These are phyloP conservation scores for Periophthalmus magnuspinnatus DNA, from an alignment of 2,797 vertebrate species.

Conservation along the genomic window DNA sequence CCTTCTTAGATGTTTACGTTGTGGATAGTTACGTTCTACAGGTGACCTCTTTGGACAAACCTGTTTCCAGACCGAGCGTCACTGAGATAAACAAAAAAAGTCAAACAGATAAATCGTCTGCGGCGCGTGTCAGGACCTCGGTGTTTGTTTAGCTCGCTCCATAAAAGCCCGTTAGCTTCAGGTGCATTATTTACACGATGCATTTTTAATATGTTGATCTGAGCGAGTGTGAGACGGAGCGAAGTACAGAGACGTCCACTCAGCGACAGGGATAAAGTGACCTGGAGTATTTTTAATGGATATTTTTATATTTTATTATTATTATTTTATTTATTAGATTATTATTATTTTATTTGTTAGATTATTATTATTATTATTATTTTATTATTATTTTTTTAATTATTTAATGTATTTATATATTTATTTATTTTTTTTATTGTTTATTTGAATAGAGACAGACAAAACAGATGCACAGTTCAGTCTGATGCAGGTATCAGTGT, in stretches of 20 bases:
- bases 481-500: too few species aligned
- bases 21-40: neutral
- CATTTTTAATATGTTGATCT: conserved; percentile 6
- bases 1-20: neutral
- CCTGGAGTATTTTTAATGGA: neutral
- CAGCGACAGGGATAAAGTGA: neutral
- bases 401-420: too few species aligned
- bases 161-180: conserved; percentile 8
- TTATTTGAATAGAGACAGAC: too few species aligned
- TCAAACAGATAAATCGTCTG: neutral
- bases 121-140: neutral
- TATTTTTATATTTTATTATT: too few species aligned
- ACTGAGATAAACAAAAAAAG: neutral
- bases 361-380: too few species aligned
- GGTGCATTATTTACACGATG: conserved; percentile 13
- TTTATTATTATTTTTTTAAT: too few species aligned
- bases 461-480: too few species aligned
- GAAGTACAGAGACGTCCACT: neutral
- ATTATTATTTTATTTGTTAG: too few species aligned
- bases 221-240: neutral
- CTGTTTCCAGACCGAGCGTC: too few species aligned
- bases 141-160: conserved; percentile 2
- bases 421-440: too few species aligned
- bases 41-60: neutral
- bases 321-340: too few species aligned